Evolutionary conservation across 2,797 vertebrate genomes (phyloP), one percentile per base, ranked within the genome.

Genomic region (Malurus splendens): DNA sequence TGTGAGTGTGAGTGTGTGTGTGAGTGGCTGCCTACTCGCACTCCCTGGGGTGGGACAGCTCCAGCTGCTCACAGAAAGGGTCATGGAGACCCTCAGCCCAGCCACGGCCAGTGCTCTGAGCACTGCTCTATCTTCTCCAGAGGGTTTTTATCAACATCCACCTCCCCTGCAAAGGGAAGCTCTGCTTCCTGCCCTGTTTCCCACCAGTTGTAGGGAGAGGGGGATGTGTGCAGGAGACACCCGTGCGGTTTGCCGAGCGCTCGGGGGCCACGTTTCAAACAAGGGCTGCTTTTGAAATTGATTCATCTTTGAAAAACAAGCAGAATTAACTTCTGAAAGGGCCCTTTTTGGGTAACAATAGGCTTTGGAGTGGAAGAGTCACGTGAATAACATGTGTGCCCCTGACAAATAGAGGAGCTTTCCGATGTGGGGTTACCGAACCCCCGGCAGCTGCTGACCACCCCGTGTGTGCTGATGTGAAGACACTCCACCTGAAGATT

Each of bases 401-500:
- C 71, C 36, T 65, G 57, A 55, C 1, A 12, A n/a, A 81, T 55
- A 61, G 17, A 56, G 16, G n/a, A 24, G 28, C 48, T 67, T 86
- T 66, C 55, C 73, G 59, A n/a, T 2, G 4, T 13, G 33, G 62
- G 59, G 44, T 66, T 36, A 15, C 59, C 32, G 0, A 78, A 45
- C n/a, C 36, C 33, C 15, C 3, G 7, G 88, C 92, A 96, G 75
- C 67, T 87, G 72, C 89, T 42, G 76, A 48, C 23, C 57, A 17
- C 60, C 78, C 67, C 76, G 70, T 45, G 56, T 51, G 57, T 70
- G 59, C 62, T 83, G 79, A 73, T 17, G 7, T 38, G 41, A 71
- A 72, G 32, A 86, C 60, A 48, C 33, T 78, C 86, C 83, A 92
- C 89, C 70, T 86, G 87, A 96, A 95, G 55, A 82, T 81, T 93